Evolutionary conservation across 2,888 invertebrate species (phyloP).

Genomic region (Galerucella calmariensis): DNA sequence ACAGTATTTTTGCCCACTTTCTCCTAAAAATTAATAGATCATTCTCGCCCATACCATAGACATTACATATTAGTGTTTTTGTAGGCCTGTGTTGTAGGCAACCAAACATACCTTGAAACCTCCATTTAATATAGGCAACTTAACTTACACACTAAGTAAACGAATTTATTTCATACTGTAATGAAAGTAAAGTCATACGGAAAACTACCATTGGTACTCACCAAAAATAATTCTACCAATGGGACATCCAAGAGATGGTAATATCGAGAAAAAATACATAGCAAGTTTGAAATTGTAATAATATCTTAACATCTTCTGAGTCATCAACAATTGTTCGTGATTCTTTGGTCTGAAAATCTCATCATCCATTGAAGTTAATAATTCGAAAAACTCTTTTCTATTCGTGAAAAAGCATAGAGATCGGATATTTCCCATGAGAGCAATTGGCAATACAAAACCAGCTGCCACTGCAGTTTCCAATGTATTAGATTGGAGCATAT

Average conservation of each 20-base stretch:
- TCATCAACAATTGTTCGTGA: background rate
- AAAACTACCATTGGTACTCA: background rate
- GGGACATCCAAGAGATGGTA: conserved; percentile 24
- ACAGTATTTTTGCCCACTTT: conserved; percentile 23
- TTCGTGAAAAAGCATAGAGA: conserved; percentile 21
- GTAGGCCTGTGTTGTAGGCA: too few species aligned
- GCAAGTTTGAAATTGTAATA: conserved; percentile 14
- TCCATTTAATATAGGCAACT: too few species aligned
- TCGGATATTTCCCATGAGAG: conserved; percentile 24
- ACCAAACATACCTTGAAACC: too few species aligned
- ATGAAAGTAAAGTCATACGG: too few species aligned
- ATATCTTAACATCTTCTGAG: conserved; percentile 17
- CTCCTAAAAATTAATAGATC: conserved; percentile 6
- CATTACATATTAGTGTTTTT: too few species aligned
- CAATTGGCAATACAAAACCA: conserved; percentile 27
- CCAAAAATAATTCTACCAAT: conserved; percentile 22
- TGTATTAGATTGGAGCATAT: conserved; percentile 16
- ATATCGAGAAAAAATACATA: conserved; percentile 15
- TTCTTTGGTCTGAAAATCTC: conserved; percentile 20
- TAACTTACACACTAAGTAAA: too few species aligned
- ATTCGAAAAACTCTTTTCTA: conserved; percentile 28
- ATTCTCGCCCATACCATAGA: too few species aligned
- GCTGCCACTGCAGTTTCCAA: conserved; percentile 20
- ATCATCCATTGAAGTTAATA: conserved; percentile 10
- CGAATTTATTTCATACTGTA: too few species aligned